phyloP scores from a whole-genome alignment of 2,888 invertebrate genomes.

The Melanophora roralis region DNA sequence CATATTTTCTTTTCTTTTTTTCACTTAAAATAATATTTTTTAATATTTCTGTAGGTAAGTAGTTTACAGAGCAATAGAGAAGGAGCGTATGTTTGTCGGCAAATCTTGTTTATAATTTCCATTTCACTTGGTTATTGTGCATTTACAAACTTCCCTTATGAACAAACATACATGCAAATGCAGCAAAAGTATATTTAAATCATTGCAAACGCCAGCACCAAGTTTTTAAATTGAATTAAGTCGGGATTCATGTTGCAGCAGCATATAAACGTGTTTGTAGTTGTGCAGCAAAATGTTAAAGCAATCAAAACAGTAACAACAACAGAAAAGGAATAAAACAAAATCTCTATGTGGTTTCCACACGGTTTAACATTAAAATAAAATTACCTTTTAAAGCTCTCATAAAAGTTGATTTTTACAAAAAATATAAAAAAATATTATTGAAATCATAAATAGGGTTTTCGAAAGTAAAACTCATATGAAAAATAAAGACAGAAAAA shows the following conservation, averaged over 20 bases:
- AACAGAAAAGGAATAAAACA: not conserved
- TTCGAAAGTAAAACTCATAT: too few relatives aligned
- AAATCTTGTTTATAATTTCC: constrained; percentile 76
- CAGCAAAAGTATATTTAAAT: too few relatives aligned
- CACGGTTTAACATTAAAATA: constrained; percentile 61
- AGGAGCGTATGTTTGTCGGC: constrained; percentile 36
- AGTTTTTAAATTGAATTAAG: constrained; percentile 43
- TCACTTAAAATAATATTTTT: constrained; percentile 10
- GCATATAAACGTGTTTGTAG: constrained; percentile 20
- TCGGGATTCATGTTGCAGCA: constrained; percentile 50
- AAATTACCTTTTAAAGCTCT: constrained; percentile 67
- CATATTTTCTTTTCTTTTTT: not conserved
- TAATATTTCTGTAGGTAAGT: constrained; percentile 27
- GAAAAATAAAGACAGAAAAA: too few relatives aligned
- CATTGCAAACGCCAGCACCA: constrained; percentile 11
- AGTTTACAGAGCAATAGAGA: not conserved
- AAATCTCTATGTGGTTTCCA: constrained; percentile 54
- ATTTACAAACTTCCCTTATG: constrained; percentile 53
- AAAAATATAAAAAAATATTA: constrained; percentile 10
- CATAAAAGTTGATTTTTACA: constrained; percentile 74
- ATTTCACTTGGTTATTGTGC: constrained; percentile 75
- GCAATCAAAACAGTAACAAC: not conserved
- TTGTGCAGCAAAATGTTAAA: not conserved
- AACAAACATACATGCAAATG: not conserved
- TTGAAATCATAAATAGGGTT: too few relatives aligned